Percentiles rank a stretch among this genome's conserved stretches.
Conservation (phyloP, 2,113 vertebrate species). For the Dolichotis patagonum region DNA sequence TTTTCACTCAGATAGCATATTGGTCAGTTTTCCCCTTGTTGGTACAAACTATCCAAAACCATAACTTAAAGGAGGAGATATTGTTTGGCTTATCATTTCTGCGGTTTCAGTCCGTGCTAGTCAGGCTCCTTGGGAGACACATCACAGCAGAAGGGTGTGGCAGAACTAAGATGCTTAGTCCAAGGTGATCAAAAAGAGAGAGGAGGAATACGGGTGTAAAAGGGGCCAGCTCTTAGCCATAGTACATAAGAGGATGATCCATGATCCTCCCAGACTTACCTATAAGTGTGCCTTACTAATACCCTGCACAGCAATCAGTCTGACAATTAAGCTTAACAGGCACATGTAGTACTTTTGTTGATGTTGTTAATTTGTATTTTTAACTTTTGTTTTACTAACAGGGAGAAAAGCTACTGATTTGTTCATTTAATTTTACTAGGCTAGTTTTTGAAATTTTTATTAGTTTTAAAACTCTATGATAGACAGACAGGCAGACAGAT, state of each 20-base stretch:
- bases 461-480: not conserved
- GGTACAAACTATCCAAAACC: not conserved
- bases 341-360: not conserved
- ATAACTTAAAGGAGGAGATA: not conserved
- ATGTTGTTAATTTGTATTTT: not conserved
- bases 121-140: not conserved
- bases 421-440: not conserved
- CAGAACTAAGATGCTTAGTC: not conserved
- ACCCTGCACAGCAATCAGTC: not conserved
- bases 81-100: not conserved
- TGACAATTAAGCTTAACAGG: not conserved
- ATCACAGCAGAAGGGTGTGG: not conserved
- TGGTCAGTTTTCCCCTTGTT: not conserved
- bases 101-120: not conserved
- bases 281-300: not conserved
- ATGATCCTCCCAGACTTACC: not conserved
- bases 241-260: not conserved
- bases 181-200: not conserved
- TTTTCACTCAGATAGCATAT: not conserved
- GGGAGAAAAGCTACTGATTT: not conserved
- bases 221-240: not conserved
- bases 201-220: not conserved
- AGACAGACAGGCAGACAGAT: not conserved
- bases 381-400: not conserved
- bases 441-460: not conserved